Evolutionary conservation across 2,113 vertebrate species (phyloP).

Genomic region (Stictonetta naevosa): DNA sequence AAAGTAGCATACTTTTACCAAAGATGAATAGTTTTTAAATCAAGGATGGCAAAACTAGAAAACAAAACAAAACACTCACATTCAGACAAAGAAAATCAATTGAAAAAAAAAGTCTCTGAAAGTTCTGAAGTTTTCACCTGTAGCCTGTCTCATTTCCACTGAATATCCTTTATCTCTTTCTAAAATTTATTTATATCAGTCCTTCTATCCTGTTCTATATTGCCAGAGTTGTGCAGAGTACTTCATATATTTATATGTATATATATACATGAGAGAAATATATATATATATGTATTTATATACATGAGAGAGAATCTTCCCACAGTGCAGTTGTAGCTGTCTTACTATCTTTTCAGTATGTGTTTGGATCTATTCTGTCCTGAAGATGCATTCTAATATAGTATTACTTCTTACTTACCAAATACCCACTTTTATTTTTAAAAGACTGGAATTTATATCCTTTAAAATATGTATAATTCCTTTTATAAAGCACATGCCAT

Average conservation of each 20-base stretch:
- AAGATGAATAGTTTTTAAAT: not conserved
- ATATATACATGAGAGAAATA: not conserved
- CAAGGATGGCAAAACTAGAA: not conserved
- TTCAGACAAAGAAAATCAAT: not conserved
- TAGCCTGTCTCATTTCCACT: not conserved
- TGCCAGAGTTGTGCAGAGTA: not conserved
- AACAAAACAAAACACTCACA: not conserved
- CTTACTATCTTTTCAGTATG: not conserved
- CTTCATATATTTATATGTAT: not conserved
- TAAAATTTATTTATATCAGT: not conserved
- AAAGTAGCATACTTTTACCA: not conserved
- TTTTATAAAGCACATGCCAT: constrained; percentile 39
- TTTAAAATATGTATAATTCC: constrained; percentile 11
- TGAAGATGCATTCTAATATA: not conserved
- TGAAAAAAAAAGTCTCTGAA: not conserved
- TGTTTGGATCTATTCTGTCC: not conserved
- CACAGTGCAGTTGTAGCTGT: not conserved
- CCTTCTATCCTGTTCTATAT: not conserved
- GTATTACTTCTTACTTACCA: not conserved
- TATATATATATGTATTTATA: not conserved
- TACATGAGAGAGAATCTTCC: not conserved
- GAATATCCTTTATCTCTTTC: not conserved
- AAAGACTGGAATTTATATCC: constrained; percentile 11
- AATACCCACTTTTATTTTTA: not conserved
- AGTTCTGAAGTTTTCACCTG: not conserved